Conservation (phyloP, 2,888 invertebrate species). For the Netelia melanura region DNA sequence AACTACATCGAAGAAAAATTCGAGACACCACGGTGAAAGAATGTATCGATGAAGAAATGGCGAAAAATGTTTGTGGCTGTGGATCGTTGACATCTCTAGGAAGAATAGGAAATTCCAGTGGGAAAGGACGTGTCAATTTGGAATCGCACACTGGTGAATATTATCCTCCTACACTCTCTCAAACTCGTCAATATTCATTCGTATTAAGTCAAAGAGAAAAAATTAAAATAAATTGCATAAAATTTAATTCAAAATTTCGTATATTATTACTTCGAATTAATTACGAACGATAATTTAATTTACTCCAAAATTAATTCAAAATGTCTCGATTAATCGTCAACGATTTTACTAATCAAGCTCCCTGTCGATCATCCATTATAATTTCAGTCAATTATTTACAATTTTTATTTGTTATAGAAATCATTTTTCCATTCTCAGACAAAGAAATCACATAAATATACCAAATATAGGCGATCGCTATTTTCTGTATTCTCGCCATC, state of each 20-base stretch:
- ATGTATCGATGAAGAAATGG: slow-evolving; percentile 49
- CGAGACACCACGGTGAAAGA: neutral
- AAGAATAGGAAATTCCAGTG: slow-evolving; percentile 61
- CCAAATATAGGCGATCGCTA: slow-evolving; percentile 26
- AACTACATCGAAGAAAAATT: slow-evolving; percentile 6
- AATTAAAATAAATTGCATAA: neutral
- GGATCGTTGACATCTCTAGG: slow-evolving; percentile 37
- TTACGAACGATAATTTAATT: neutral
- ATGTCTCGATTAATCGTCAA: too few species aligned
- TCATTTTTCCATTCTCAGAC: too few species aligned
- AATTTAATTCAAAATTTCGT: neutral
- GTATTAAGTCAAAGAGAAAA: neutral
- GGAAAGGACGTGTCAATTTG: slow-evolving; percentile 64
- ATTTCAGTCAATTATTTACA: too few species aligned
- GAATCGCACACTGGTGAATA: slow-evolving; percentile 76
- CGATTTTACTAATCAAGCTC: too few species aligned
- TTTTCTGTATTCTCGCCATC: slow-evolving; percentile 15
- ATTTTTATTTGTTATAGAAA: too few species aligned
- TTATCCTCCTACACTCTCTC: slow-evolving; percentile 23
- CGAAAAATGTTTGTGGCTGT: slow-evolving; percentile 32
- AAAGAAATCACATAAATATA: neutral
- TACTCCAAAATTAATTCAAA: too few species aligned
- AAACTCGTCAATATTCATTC: neutral
- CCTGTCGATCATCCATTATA: too few species aligned
- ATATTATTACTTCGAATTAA: neutral